Evolutionary conservation across 30 jellyfish, hydroid and myxozoan species (phyloP).

Genomic region (Catostylus mosaicus): DNA sequence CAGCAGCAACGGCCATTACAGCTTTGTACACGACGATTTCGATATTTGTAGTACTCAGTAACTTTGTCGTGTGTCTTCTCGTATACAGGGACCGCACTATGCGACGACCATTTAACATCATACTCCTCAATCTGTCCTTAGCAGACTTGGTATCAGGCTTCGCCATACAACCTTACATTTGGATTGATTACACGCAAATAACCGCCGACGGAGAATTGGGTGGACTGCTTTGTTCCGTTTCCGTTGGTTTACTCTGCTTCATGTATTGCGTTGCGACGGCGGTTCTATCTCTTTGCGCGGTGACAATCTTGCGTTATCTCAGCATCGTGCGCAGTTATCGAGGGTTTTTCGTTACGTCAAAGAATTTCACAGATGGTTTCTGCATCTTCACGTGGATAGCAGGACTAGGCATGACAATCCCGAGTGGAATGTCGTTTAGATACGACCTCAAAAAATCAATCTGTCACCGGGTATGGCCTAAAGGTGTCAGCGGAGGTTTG

Average conservation of each 20-base stretch:
- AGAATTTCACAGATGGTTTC: neutral
- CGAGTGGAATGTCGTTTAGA: conserved; percentile 14
- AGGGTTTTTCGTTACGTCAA: neutral
- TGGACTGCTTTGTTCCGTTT: conserved; percentile 3
- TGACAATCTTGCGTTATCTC: conserved; percentile 11
- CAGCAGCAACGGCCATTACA: neutral
- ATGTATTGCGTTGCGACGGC: conserved; percentile 13
- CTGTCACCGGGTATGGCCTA: conserved; percentile 17
- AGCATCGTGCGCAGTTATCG: conserved; percentile 22
- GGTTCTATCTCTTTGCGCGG: conserved; percentile 7
- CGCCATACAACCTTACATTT: conserved; percentile 19
- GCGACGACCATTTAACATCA: conserved; percentile 17
- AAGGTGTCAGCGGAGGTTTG: neutral
- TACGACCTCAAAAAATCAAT: neutral
- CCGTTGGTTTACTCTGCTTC: conserved; percentile 20
- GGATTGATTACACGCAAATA: conserved; percentile 23
- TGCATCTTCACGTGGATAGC: conserved; percentile 19
- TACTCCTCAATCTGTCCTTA: conserved; percentile 4
- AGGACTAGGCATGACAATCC: neutral
- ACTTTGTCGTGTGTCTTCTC: conserved; percentile 12
- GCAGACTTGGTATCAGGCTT: conserved; percentile 19
- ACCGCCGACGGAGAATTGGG: neutral
- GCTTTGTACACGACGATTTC: neutral
- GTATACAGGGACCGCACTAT: neutral
- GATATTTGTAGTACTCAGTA: neutral